Evolutionary conservation across 1,140 invertebrate genomes (phyloP), one percentile per base, ranked within the genome.

Genomic region (Drosophila virilis): DNA sequence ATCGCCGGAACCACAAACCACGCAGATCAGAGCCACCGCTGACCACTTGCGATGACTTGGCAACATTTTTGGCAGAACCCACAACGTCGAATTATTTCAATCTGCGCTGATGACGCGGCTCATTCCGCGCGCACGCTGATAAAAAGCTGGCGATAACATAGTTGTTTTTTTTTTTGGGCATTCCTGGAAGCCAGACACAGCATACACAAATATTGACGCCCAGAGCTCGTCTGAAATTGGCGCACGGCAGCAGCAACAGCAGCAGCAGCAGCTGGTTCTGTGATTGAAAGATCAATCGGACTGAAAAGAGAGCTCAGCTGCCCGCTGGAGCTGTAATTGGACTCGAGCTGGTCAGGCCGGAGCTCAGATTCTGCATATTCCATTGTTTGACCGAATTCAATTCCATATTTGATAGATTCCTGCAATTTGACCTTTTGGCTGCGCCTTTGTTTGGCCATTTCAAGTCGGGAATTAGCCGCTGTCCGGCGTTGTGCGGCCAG

Each of bases 41-140:
- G 78, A 85, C 77, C 77, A 86, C 52, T 74, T 65, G 59, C 60
- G 22, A 82, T 85, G 82, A 85, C 83, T 85, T 88, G 78, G 83
- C 83, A 88, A 82, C 17, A 1, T 51, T 37, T 46, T 64, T 54
- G 40, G 1, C 42, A 32, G 58, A 40, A 67, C 65, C 54, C 15
- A 69, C 74, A 80, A 69, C 69, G 57, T 66, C 43, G 72, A 86
- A 86, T 86, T 86, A 86, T 88, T 86, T 86, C 83, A 86, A 86
- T 86, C 84, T 88, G 80, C 74, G 77, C 73, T 74, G 80, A 88
- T 88, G 83, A 88, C 80, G 79, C 66, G 62, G 83, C 84, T 84
- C 76, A 80, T 89, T 89, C 42, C 59, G 61, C 22, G 2, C 22
- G 22, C 22, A 3, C 52, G 48, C 50, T 66, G 84, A 89, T 88